These are phyloP conservation scores for Streptopelia turtur DNA, from an alignment of 2,797 vertebrate genomes.

Conservation along the genomic window DNA sequence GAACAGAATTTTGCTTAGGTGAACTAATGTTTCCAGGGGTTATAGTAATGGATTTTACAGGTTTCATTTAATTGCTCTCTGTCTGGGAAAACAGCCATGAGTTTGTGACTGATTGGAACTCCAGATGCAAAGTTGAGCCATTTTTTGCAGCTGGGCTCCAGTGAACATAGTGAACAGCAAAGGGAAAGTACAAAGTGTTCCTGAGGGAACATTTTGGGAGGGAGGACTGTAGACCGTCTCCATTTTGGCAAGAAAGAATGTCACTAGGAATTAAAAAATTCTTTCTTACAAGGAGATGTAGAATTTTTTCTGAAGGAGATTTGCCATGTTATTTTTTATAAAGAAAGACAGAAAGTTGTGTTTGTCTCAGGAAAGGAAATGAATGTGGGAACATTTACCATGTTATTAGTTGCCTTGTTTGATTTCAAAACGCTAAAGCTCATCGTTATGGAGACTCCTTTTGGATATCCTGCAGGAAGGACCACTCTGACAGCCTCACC, in stretches of 20 bases:
- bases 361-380: not conserved
- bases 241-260: not conserved
- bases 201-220: not conserved
- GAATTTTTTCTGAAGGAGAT: not conserved
- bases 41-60: constrained; percentile 41
- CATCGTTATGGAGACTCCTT: not conserved
- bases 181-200: constrained; percentile 37
- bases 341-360: not conserved
- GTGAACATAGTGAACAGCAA: not conserved
- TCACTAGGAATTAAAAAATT: not conserved
- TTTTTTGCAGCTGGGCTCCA: constrained; percentile 20
- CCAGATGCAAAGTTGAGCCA: constrained; percentile 2
- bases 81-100: constrained; percentile 45
- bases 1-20: not conserved
- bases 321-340: not conserved
- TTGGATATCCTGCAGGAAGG: not conserved
- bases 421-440: not conserved
- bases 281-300: not conserved
- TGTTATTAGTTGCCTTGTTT: not conserved
- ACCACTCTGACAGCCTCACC: not conserved
- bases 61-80: not conserved
- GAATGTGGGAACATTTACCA: not conserved
- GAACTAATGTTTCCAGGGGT: constrained; percentile 5
- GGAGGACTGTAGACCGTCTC: not conserved
- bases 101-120: constrained; percentile 27